phyloP scores from a whole-genome alignment of 2,888 invertebrate species.

The Dicyrtomina minuta region DNA sequence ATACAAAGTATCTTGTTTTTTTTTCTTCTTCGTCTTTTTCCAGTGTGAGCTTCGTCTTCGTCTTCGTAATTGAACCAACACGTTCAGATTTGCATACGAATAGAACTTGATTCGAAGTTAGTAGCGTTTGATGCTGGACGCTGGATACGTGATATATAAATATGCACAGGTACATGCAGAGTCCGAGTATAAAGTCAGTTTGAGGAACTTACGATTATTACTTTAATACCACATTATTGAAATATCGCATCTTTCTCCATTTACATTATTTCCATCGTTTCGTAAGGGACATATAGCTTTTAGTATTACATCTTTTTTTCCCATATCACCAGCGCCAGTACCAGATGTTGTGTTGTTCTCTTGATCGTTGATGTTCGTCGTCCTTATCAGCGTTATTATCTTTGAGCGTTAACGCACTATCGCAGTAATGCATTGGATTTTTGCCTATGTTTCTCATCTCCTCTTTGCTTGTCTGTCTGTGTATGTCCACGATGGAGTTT shows the following conservation, averaged over 20 bases:
- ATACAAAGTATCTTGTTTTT: too few relatives aligned
- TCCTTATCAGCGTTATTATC: slow-evolving; percentile 17
- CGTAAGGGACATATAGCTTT: too few relatives aligned
- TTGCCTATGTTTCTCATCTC: not conserved
- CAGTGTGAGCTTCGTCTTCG: too few relatives aligned
- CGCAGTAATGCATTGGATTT: not conserved
- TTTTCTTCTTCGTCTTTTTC: too few relatives aligned
- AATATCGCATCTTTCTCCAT: not conserved
- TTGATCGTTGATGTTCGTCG: slow-evolving; percentile 12
- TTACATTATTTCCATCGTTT: not conserved
- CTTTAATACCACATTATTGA: too few relatives aligned
- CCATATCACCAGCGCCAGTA: too few relatives aligned
- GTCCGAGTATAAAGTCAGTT: too few relatives aligned
- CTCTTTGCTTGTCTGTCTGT: not conserved
- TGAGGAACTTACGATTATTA: too few relatives aligned
- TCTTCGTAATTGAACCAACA: slow-evolving; percentile 18
- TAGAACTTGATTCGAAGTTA: slow-evolving; percentile 29
- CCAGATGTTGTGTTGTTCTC: too few relatives aligned
- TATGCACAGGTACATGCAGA: too few relatives aligned
- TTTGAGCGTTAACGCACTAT: slow-evolving; percentile 5
- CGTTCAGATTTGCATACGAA: slow-evolving; percentile 32
- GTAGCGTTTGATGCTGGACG: too few relatives aligned
- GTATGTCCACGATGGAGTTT: not conserved
- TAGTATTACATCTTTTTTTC: too few relatives aligned
- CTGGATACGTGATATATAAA: not conserved